Conservation (phyloP, 2,113 vertebrate species). For the Pimephales promelas region DNA sequence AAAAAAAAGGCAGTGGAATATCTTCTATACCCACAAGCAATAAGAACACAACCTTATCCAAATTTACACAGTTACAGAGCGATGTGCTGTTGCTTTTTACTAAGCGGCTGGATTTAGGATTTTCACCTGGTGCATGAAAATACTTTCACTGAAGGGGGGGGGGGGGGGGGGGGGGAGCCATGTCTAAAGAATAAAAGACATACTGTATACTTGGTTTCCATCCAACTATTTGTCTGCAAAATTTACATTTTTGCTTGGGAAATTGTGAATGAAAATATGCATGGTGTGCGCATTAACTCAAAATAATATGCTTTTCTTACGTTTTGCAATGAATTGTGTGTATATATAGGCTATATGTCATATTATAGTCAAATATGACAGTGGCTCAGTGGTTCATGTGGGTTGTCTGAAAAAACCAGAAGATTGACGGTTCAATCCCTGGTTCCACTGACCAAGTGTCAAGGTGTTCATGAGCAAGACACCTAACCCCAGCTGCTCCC, state of each 20-base stretch:
- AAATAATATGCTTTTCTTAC: neutral
- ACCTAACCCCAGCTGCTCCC: too few species aligned
- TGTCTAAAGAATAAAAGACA: neutral
- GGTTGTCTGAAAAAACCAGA: too few species aligned
- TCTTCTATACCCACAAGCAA: neutral
- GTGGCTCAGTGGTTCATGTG: too few species aligned
- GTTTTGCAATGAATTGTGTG: neutral
- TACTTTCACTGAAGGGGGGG: neutral
- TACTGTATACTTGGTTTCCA: neutral
- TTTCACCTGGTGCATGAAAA: neutral
- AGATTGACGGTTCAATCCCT: too few species aligned
- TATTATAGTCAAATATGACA: too few species aligned
- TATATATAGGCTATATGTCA: too few species aligned
- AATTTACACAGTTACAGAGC: neutral
- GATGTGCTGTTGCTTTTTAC: neutral
- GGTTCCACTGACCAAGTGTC: too few species aligned
- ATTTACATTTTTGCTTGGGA: neutral
- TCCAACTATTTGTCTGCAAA: neutral
- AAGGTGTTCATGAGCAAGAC: too few species aligned
- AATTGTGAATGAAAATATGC: neutral
- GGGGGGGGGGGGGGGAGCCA: neutral
- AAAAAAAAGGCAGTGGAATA: neutral
- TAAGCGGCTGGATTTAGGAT: neutral
- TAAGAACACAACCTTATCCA: neutral
- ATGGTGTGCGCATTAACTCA: neutral